Evolutionary conservation across 2,888 invertebrate species (phyloP), one percentile per base, ranked within the genome.

Genomic region (Hyposoter didymator): DNA sequence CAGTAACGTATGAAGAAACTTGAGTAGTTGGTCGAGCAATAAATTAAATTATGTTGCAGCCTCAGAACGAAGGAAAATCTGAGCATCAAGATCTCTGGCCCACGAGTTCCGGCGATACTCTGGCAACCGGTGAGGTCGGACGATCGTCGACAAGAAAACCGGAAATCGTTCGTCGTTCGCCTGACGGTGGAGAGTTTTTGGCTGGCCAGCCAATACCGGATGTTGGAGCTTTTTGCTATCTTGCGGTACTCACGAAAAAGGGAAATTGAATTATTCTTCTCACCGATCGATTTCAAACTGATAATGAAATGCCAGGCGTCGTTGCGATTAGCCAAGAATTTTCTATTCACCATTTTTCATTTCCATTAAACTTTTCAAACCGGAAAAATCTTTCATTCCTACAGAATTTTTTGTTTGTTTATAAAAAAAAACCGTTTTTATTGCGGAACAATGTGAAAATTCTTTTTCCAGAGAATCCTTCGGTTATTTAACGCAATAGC

Each of bases 181-280:
- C 95, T 1, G 95, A 95, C 89, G 95, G 95, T 2, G 95, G 95
- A 2, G 95, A 95, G 10, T 95, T 95, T 91, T 91, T 95, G 67
- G 94, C 95, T 0, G 94, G 95, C 0, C 95, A 95, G 87, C 95
- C 95, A 3, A 94, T 95, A 5, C 95, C 95, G 1, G 93, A 95
- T 87, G 95, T 95, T 90, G 95, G 95, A 1, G 95, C 95, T 0
- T 95, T 95, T 91, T 95, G 95, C 90, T 95, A 95, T 89, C 91
- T 95, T 70, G 95, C 95, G 6, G 95, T 95, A 39, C 94, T 95
- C 6, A 94, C 90, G 49, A 91, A 91, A 79, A 90, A 88, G 67
- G 82, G 84, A 76, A 84, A 87, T 82, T 89, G 78, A 87, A 84
- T 73, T 76, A 62, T 52, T n/a, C 45, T 79, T 70, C 12, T 52